Conservation (phyloP, 2,113 vertebrate species). For the Cisticola juncidis region DNA sequence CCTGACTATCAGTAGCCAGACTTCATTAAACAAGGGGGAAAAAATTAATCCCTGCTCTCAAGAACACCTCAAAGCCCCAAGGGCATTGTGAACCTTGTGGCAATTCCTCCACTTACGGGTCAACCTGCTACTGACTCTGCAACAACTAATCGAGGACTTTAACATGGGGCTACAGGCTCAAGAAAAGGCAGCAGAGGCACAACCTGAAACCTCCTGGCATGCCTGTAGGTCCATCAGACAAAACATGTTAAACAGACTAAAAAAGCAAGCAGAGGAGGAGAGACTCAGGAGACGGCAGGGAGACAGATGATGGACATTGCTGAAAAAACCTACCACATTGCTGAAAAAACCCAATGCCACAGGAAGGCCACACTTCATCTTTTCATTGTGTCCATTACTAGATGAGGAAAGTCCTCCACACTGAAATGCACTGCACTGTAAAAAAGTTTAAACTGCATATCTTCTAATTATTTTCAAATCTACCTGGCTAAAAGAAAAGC, state of each 20-base stretch:
- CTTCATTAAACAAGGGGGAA: neutral
- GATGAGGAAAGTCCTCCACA: neutral
- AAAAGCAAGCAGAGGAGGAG: neutral
- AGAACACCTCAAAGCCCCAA: neutral
- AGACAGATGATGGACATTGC: accelerated
- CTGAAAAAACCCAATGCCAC: neutral
- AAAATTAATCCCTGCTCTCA: neutral
- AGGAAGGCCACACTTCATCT: neutral
- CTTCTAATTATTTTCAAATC: neutral
- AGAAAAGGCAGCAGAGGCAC: neutral
- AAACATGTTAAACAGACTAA: neutral
- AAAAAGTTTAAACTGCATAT: neutral
- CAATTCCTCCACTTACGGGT: neutral
- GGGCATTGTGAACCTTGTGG: accelerated
- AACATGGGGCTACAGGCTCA: neutral
- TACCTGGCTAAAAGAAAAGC: neutral
- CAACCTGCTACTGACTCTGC: neutral
- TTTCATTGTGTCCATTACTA: neutral
- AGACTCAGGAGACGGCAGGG: neutral
- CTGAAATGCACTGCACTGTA: neutral
- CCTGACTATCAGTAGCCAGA: neutral
- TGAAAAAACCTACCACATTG: neutral
- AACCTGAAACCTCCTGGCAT: neutral
- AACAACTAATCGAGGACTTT: neutral
- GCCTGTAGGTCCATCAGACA: neutral